Percentiles rank a stretch among this genome's conserved stretches.
phyloP scores from a whole-genome alignment of 2,113 vertebrate genomes.

The Nestor notabilis region DNA sequence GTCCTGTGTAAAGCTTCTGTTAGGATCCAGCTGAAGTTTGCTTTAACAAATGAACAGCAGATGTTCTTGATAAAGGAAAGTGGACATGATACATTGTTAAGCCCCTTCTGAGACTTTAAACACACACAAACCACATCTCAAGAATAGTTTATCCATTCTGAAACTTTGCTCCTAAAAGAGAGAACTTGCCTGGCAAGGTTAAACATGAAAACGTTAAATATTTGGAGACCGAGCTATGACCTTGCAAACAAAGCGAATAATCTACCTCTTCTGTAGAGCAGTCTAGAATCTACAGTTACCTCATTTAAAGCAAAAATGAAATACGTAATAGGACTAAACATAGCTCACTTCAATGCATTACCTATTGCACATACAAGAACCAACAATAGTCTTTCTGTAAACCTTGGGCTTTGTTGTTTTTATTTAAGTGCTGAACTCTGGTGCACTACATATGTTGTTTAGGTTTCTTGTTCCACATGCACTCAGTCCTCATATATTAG shows the following conservation, averaged over 20 bases:
- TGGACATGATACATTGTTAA: slow-evolving; percentile 41
- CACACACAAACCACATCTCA: not conserved
- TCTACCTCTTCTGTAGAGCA: not conserved
- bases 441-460: not conserved
- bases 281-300: not conserved
- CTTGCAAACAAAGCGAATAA: not conserved
- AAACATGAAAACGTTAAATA: slow-evolving; percentile 39
- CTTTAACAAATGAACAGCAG: slow-evolving; percentile 24
- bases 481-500: not conserved
- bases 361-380: not conserved
- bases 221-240: not conserved
- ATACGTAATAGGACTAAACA: not conserved
- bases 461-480: not conserved
- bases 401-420: not conserved
- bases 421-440: not conserved
- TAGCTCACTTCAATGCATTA: not conserved
- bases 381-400: not conserved
- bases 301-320: not conserved
- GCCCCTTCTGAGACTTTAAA: slow-evolving; percentile 42
- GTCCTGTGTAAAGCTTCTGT: not conserved
- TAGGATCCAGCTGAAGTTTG: not conserved
- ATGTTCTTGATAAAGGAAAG: slow-evolving; percentile 44
- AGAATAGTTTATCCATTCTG: not conserved
- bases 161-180: not conserved
- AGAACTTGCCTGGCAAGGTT: slow-evolving; percentile 5